phyloP scores from a whole-genome alignment of 2,113 vertebrate species.

The Coturnix japonica region DNA sequence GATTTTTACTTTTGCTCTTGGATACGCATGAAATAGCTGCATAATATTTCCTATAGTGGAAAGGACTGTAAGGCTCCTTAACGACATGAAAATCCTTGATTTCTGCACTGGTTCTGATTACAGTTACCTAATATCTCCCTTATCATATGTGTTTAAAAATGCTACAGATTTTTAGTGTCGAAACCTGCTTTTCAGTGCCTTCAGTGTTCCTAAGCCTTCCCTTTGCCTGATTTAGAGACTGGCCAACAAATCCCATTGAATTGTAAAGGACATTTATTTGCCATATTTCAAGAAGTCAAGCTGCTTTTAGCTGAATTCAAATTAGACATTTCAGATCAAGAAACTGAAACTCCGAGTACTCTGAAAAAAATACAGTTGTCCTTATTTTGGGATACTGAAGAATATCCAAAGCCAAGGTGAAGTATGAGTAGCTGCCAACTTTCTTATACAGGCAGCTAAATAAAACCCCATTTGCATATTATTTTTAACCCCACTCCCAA shows the following conservation, averaged over 20 bases:
- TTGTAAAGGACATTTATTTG: neutral
- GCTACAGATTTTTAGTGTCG: neutral
- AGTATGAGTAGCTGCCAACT: neutral
- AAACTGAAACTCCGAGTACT: neutral
- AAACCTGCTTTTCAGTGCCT: neutral
- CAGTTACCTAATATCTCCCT: neutral
- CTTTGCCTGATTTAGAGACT: neutral
- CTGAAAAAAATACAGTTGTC: neutral
- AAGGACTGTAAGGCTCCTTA: neutral
- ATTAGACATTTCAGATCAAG: neutral
- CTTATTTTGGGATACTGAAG: neutral
- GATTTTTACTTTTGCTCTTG: neutral
- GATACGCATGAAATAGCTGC: neutral
- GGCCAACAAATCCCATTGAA: neutral
- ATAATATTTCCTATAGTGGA: neutral
- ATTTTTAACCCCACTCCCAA: neutral
- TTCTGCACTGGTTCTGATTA: neutral
- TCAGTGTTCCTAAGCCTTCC: neutral
- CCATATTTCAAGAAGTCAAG: neutral
- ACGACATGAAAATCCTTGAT: neutral
- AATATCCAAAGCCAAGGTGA: neutral
- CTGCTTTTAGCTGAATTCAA: neutral
- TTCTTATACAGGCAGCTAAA: neutral
- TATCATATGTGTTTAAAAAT: neutral
- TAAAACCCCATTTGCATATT: neutral